These are phyloP conservation scores for Mercenaria mercenaria DNA, from an alignment of 1,140 invertebrate genomes.

Conservation along the genomic window DNA sequence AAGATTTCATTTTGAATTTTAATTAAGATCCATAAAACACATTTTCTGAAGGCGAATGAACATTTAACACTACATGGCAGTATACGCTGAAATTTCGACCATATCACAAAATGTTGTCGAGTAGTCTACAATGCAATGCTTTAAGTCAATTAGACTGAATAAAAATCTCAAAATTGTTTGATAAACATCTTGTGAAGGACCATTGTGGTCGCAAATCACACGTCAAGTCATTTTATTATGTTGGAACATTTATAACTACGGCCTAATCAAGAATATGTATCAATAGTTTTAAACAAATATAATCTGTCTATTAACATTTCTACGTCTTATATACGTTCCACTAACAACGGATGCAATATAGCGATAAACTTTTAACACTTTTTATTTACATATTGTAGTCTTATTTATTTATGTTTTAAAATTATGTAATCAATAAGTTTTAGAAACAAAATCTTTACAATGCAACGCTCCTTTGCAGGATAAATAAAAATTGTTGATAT, in stretches of 20 bases:
- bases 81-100: neutral
- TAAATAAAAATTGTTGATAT: too few species aligned
- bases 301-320: neutral
- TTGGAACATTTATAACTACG: slow-evolving; percentile 18
- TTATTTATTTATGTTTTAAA: neutral
- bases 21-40: neutral
- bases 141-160: slow-evolving; percentile 38
- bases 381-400: neutral
- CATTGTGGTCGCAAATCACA: neutral
- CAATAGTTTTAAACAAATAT: slow-evolving; percentile 21
- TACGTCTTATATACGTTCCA: neutral
- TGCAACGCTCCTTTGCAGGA: too few species aligned
- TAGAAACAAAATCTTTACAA: too few species aligned
- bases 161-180: slow-evolving; percentile 26
- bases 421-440: neutral
- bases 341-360: slow-evolving; percentile 15
- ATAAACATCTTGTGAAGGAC: slow-evolving; percentile 1
- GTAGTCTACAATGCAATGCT: neutral
- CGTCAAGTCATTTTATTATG: slow-evolving; percentile 9
- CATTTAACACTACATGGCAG: neutral
- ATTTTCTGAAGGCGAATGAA: neutral
- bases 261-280: slow-evolving; percentile 27
- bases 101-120: neutral
- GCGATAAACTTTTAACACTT: slow-evolving; percentile 34
- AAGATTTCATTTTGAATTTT: slow-evolving; percentile 1